Evolutionary conservation across 2,888 invertebrate species (phyloP), one percentile per base, ranked within the genome.

Genomic region (Mayetiola destructor): DNA sequence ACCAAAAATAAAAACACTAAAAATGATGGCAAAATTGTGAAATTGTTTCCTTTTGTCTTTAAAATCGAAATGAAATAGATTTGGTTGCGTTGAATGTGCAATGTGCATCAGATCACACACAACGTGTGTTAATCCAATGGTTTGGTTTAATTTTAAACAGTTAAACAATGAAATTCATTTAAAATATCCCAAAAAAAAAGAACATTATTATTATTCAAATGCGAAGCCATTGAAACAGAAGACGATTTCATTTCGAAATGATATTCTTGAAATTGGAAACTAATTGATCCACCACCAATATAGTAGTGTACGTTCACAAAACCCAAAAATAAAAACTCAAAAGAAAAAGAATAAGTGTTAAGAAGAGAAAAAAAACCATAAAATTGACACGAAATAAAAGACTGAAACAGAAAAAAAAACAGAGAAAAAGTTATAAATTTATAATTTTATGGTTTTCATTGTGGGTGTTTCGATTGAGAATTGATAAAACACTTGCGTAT

Each of bases 201-300:
- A n/a, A n/a, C n/a, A n/a, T n/a, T n/a, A n/a, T n/a, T n/a, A n/a
- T n/a, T n/a, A n/a, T n/a, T n/a, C n/a, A n/a, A n/a, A n/a, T n/a
- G n/a, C n/a, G 27, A 23, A 48, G 48, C 16, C 27, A 48, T 48
- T 27, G 48, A 48, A 48, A 48, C 48, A 48, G 48, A 48, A 48
- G 48, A 48, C 23, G 48, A 27, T 48, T 48, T 27, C 23, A 48
- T 48, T 48, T 48, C 48, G 27, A 21, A 6, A 20, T 10, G 20
- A 16, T 9, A 40, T 4, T 20, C 6, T 23, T 23, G 27, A 48
- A 48, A 48, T n/a, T 48, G 29, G 27, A 27, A 27, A 27, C 48
- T 48, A 48, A 48, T 48, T 48, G 48, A 48, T n/a, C n/a, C n/a
- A n/a, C n/a, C n/a, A n/a, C n/a, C n/a, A 27, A 48, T 23, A 48